Percentiles rank a stretch among this genome's conserved stretches.
Conservation (phyloP, 2,797 vertebrate species). For the Poeciliopsis paucimaculata region DNA sequence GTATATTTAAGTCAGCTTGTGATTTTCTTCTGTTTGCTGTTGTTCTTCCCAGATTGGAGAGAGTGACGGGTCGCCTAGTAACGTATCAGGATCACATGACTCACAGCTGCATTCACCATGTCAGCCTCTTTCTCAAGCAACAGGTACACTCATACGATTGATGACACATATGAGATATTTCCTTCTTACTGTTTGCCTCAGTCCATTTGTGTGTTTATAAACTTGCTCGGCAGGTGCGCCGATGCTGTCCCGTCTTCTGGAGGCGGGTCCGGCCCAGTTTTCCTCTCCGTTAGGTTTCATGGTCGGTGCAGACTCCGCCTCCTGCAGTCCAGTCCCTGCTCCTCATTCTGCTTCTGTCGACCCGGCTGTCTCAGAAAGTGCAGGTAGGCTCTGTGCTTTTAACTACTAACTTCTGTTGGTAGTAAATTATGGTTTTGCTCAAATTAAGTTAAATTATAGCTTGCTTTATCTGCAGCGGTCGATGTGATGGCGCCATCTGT, state of each 20-base stretch:
- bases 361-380: slow-evolving; percentile 64
- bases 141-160: slow-evolving; percentile 79
- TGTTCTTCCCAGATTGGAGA: slow-evolving; percentile 85
- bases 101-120: slow-evolving; percentile 84
- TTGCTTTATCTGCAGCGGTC: slow-evolving; percentile 72
- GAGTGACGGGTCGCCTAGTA: slow-evolving; percentile 84
- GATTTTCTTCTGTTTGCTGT: not conserved
- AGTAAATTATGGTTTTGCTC: not conserved
- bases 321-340: slow-evolving; percentile 78
- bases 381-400: slow-evolving; percentile 63
- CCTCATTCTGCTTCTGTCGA: slow-evolving; percentile 77
- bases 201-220: slow-evolving; percentile 27
- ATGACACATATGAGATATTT: not conserved
- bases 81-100: slow-evolving; percentile 88
- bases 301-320: slow-evolving; percentile 77
- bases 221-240: slow-evolving; percentile 88
- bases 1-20: too few relatives aligned
- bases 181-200: not conserved
- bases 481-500: slow-evolving; percentile 71
- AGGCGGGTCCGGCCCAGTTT: slow-evolving; percentile 93
- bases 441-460: not conserved
- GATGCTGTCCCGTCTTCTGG: slow-evolving; percentile 96
- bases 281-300: slow-evolving; percentile 90
- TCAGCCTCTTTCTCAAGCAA: slow-evolving; percentile 88
- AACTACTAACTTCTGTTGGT: not conserved